Evolutionary conservation across 2,797 vertebrate genomes (phyloP).

Genomic region (Tinamus major): DNA sequence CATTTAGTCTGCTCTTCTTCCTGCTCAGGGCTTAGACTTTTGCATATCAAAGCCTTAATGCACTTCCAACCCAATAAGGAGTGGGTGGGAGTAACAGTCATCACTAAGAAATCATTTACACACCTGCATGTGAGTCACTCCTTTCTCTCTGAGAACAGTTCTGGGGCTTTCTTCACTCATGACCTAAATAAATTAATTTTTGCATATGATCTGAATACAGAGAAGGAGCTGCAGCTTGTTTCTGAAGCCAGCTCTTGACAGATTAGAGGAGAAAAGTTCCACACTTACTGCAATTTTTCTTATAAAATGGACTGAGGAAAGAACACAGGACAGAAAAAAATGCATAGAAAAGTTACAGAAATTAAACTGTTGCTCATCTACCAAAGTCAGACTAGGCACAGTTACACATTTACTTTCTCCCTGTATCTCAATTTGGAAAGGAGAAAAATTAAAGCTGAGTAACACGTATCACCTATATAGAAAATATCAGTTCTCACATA

Average conservation of each 20-base stretch:
- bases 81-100: background rate
- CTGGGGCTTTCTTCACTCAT: background rate
- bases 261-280: background rate
- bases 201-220: background rate
- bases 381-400: background rate
- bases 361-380: background rate
- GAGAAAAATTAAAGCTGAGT: background rate
- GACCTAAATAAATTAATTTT: background rate
- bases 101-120: constrained; percentile 2
- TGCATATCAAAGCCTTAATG: background rate
- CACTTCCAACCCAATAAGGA: background rate
- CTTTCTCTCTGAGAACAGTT: background rate
- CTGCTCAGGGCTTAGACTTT: background rate
- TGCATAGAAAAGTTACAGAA: background rate
- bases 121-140: background rate
- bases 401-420: background rate
- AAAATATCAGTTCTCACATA: background rate
- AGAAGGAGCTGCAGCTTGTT: background rate
- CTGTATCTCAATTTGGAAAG: background rate
- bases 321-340: background rate
- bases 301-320: background rate
- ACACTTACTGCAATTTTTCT: background rate
- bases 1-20: background rate
- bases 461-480: background rate
- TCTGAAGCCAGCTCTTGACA: background rate